phyloP scores from a whole-genome alignment of 2,113 vertebrate genomes.

The Thalassarche chlororhynchos region DNA sequence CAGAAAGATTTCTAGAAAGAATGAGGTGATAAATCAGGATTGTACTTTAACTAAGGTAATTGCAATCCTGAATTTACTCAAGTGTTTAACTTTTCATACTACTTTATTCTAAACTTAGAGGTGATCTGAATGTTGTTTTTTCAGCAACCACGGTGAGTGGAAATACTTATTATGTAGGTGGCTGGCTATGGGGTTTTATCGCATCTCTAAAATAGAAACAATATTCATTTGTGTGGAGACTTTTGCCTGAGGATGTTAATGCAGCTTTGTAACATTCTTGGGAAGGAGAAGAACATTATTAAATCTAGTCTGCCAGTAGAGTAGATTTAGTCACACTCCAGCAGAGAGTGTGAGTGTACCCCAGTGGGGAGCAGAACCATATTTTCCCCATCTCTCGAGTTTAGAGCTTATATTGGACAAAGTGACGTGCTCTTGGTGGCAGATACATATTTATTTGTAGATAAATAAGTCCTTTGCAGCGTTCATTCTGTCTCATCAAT shows the following conservation, averaged over 20 bases:
- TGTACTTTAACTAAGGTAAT: neutral
- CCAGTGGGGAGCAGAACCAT: neutral
- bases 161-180: conserved; percentile 10
- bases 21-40: neutral
- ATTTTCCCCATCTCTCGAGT: neutral
- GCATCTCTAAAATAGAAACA: conserved; percentile 46
- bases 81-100: neutral
- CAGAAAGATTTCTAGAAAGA: neutral
- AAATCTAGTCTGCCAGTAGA: conserved; percentile 22
- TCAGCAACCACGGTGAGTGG: neutral
- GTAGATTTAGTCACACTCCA: conserved; percentile 11
- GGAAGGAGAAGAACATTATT: conserved; percentile 15
- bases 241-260: conserved; percentile 60
- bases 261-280: conserved; percentile 32
- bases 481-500: neutral
- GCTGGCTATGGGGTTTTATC: conserved; percentile 18
- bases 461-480: neutral
- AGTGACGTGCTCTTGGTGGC: neutral
- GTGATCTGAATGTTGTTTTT: neutral
- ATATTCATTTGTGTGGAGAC: conserved; percentile 49
- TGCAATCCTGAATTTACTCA: neutral
- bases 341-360: neutral
- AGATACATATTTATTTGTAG: neutral
- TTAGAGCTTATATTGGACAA: neutral
- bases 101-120: neutral